Evolutionary conservation across 2,888 invertebrate genomes (phyloP).

Genomic region (Athetis lepigone): DNA sequence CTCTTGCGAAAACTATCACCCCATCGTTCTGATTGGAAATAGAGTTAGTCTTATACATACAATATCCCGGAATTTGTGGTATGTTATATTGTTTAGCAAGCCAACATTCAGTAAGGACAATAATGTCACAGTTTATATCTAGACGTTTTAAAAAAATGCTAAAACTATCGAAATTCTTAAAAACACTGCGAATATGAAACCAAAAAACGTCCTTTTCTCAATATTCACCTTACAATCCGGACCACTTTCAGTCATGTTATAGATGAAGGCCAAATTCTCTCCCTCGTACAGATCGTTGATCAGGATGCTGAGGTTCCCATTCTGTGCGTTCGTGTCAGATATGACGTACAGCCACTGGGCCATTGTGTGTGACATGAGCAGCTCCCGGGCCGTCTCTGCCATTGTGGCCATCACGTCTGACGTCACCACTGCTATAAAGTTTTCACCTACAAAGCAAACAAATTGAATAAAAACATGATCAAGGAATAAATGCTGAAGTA

Average conservation of each 20-base stretch:
- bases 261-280: slow-evolving; percentile 94
- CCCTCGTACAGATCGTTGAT: slow-evolving; percentile 93
- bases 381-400: slow-evolving; percentile 92
- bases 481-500: too few species aligned
- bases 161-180: too few species aligned
- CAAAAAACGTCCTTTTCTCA: too few species aligned
- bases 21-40: too few species aligned
- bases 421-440: slow-evolving; percentile 92
- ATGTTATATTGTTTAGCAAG: too few species aligned
- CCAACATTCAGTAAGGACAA: too few species aligned
- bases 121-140: too few species aligned
- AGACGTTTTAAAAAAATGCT: too few species aligned
- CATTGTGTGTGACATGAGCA: slow-evolving; percentile 92
- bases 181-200: too few species aligned
- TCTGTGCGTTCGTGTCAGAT: slow-evolving; percentile 89
- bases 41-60: too few species aligned
- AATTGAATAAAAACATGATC: not conserved
- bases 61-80: too few species aligned
- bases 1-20: too few species aligned
- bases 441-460: slow-evolving; percentile 80
- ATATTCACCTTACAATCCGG: slow-evolving; percentile 89
- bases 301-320: slow-evolving; percentile 89
- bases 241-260: slow-evolving; percentile 91
- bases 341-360: slow-evolving; percentile 96
- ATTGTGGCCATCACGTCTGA: slow-evolving; percentile 91